Base-by-base conservation (phyloP, 2,113 vertebrate species). In the Atractosteus spatula region DNA sequence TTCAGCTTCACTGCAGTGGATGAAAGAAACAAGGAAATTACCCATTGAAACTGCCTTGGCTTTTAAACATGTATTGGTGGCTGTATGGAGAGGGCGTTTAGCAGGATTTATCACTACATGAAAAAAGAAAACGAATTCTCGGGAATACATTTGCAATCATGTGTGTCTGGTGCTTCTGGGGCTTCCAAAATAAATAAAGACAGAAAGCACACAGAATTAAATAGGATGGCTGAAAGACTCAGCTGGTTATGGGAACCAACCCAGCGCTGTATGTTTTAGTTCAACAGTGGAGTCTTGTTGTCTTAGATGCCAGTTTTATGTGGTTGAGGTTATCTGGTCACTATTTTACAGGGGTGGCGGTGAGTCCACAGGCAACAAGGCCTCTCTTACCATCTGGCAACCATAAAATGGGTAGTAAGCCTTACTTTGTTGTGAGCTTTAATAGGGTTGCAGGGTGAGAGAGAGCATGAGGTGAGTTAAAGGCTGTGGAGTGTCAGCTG, bases 351-450 rank as follows among this genome's bases (percentile, higher is more conserved):
- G 82, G 83, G 88, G 77, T 84, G 71, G 76, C 76, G 80, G 73
- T 79, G 69, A 74, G 78, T 87, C 85, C 84, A 84, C 80, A 72
- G 74, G 76, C 84, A 77, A 74, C 7, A 29, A 29, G 79, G 78
- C 71, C 68, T 81, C 76, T 78, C 42, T 13, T 80, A 82, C 92
- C 96, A 97, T 97, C 96, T 97, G 96, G 93, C 84, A 87, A 85
- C 91, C 88, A 89, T 96, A 95, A 96, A 96, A 87, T 51, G n/a
- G 84, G 87, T 85, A 85, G 84, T 90, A 79, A 75, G 72, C 65
- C 89, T 83, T 88, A 91, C 88, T 91, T 90, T 89, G 87, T 73
- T 66, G 81, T 75, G 74, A 62, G 74, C 56, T 67, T 85, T 74
- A 75, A 61, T 67, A 73, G 78, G 56, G 79, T 41, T 78, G 17